These are phyloP conservation scores for Eufriesea mexicana DNA, from an alignment of 1,140 invertebrate species.

Conservation along the genomic window DNA sequence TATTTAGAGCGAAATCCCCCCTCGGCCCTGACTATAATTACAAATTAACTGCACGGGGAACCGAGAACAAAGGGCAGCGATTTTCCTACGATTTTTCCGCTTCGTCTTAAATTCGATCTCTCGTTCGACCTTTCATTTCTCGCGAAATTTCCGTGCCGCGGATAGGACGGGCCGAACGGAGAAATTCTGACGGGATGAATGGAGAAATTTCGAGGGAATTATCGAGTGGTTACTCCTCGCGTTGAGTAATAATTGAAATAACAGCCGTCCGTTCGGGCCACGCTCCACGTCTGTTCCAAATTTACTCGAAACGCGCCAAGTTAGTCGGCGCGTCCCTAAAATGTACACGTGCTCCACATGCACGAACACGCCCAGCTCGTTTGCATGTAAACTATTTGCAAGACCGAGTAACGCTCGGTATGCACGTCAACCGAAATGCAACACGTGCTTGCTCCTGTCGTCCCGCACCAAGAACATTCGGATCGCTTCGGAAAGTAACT, in stretches of 20 bases:
- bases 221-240: neutral
- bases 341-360: constrained; percentile 34
- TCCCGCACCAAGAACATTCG: neutral
- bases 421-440: constrained; percentile 36
- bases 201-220: neutral
- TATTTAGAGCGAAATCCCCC: constrained; percentile 13
- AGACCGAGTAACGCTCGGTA: constrained; percentile 14
- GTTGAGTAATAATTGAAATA: constrained; percentile 37
- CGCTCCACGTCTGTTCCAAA: constrained; percentile 35
- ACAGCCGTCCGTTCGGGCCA: constrained; percentile 1
- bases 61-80: no score
- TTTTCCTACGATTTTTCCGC: no score
- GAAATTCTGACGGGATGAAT: neutral
- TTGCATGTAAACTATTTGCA: constrained; percentile 46
- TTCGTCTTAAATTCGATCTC: no score
- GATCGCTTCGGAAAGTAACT: constrained; percentile 14
- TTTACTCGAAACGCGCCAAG: constrained; percentile 44
- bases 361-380: constrained; percentile 35
- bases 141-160: no score
- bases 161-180: no score
- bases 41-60: neutral
- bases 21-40: neutral
- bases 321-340: constrained; percentile 28
- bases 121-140: no score
- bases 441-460: constrained; percentile 22